Evolutionary conservation across 2,113 vertebrate genomes (phyloP).

Genomic region (Oriolus oriolus): DNA sequence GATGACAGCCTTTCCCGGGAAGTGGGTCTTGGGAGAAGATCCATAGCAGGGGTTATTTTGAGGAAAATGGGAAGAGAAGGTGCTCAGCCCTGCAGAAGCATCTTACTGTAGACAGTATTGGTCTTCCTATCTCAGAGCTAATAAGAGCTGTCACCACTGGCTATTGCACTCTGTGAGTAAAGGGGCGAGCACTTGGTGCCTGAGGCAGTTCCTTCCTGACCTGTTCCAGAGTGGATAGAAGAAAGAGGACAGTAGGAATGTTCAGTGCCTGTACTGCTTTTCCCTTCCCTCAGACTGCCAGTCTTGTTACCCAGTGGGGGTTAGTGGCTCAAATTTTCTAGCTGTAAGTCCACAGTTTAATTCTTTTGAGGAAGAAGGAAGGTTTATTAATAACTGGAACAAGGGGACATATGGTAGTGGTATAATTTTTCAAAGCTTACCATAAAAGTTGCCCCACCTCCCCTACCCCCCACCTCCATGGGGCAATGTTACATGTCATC

Average conservation of each 20-base stretch:
- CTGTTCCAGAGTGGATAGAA: background rate
- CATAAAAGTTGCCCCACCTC: background rate
- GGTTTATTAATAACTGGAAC: background rate
- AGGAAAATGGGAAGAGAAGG: background rate
- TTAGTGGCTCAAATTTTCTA: background rate
- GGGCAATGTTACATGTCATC: background rate
- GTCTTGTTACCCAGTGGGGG: background rate
- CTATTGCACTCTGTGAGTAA: background rate
- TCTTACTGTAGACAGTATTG: background rate
- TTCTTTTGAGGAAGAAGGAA: background rate
- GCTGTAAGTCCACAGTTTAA: background rate
- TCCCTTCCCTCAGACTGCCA: background rate
- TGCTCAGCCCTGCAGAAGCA: background rate
- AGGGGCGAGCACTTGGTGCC: background rate
- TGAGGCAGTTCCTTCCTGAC: background rate
- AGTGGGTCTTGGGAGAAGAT: background rate
- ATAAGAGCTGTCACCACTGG: background rate
- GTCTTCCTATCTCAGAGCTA: background rate
- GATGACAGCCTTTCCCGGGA: background rate
- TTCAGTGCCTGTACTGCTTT: background rate
- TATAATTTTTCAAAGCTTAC: background rate
- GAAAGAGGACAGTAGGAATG: background rate
- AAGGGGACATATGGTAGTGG: background rate
- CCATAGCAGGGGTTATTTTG: background rate
- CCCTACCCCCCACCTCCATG: rapidly evolving